Percentiles rank a stretch among this genome's conserved stretches.
Conservation (phyloP, 2,113 vertebrate species). For the Alces alces region DNA sequence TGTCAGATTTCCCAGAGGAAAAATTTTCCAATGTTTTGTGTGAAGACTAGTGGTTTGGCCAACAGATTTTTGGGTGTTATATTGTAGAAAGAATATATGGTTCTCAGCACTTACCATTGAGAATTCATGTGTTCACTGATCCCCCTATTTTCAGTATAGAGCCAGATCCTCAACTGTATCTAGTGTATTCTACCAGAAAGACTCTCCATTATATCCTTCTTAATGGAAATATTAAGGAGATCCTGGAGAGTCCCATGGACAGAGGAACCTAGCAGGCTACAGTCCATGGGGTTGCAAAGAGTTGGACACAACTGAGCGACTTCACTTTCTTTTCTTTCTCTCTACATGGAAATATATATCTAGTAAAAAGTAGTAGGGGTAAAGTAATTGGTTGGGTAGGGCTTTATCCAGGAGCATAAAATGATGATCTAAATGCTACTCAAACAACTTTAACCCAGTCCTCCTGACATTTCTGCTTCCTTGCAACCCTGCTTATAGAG, state of each 20-base stretch:
- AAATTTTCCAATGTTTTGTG: neutral
- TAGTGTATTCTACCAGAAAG: neutral
- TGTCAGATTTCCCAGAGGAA: neutral
- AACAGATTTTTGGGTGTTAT: neutral
- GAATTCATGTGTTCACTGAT: neutral
- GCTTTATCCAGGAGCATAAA: neutral
- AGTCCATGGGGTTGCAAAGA: neutral
- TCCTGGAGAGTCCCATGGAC: neutral
- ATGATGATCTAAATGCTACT: neutral
- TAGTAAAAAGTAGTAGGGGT: neutral
- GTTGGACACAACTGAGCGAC: neutral
- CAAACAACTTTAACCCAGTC: neutral
- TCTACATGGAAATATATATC: neutral
- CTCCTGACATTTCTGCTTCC: neutral
- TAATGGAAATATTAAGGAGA: neutral
- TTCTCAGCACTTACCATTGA: neutral
- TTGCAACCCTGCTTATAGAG: neutral
- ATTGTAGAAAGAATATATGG: neutral
- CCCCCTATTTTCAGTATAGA: neutral
- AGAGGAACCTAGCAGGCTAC: neutral
- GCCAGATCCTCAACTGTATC: neutral
- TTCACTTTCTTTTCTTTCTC: neutral
- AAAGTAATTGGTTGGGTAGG: neutral
- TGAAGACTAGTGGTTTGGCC: neutral
- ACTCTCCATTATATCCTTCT: neutral